Evolutionary conservation across 1,140 invertebrate genomes (phyloP).

Genomic region (Chrysomallon squamiferum): DNA sequence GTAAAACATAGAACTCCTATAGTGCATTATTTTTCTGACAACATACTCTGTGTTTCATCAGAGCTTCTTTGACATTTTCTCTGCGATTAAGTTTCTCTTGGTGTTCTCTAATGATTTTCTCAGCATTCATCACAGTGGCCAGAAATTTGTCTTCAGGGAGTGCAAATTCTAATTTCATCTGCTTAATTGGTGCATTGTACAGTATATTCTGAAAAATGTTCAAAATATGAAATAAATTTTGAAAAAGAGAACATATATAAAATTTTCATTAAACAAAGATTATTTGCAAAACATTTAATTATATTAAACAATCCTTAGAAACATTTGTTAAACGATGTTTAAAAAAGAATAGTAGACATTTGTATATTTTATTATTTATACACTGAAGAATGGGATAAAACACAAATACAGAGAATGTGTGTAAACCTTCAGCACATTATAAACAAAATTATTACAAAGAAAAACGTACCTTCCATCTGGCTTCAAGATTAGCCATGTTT

Average conservation of each 20-base stretch:
- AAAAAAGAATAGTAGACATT: too few relatives aligned
- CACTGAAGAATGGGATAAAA: too few relatives aligned
- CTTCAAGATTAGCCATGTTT: constrained; percentile 34
- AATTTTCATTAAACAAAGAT: background rate
- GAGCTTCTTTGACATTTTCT: constrained; percentile 79
- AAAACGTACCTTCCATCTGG: constrained; percentile 45
- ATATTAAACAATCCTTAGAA: background rate
- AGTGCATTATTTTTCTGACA: background rate
- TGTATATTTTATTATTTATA: too few relatives aligned
- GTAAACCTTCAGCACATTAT: too few relatives aligned
- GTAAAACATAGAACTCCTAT: too few relatives aligned
- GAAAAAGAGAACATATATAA: background rate
- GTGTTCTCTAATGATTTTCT: constrained; percentile 83
- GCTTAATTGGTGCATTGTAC: constrained; percentile 79
- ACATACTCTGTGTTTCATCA: constrained; percentile 72
- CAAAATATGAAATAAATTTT: too few relatives aligned
- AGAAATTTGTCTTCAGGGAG: constrained; percentile 85
- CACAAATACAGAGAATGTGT: too few relatives aligned
- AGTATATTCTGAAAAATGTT: constrained; percentile 70
- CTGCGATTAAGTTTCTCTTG: constrained; percentile 77
- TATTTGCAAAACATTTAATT: background rate
- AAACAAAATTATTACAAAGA: too few relatives aligned
- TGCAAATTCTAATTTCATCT: constrained; percentile 87
- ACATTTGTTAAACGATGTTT: too few relatives aligned
- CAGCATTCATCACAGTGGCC: constrained; percentile 85